Evolutionary conservation across 2,797 vertebrate genomes (phyloP).

Genomic region (Molossus alvarezi): DNA sequence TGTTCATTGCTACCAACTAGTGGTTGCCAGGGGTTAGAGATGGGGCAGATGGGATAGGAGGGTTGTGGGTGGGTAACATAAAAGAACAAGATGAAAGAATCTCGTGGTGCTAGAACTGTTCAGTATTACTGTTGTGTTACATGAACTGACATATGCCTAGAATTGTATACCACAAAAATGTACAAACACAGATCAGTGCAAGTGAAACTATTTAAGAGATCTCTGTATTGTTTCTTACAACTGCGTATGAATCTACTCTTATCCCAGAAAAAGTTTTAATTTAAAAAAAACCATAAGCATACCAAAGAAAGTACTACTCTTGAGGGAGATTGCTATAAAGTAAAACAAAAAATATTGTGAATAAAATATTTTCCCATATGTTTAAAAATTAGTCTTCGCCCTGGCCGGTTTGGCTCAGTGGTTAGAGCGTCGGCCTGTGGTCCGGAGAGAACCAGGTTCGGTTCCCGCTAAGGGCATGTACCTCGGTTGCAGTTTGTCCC

Average conservation of each 20-base stretch:
- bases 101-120: background rate
- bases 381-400: conserved; percentile 34
- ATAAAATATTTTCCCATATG: conserved; percentile 30
- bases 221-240: background rate
- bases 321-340: background rate
- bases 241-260: background rate
- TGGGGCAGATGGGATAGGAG: background rate
- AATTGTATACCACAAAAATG: background rate
- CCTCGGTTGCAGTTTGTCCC: too few species aligned
- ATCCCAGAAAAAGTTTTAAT: background rate
- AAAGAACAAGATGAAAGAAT: background rate
- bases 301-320: background rate
- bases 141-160: background rate
- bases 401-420: too few species aligned
- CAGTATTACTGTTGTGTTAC: background rate
- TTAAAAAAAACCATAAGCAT: background rate
- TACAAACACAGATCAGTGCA: background rate
- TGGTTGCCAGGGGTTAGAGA: background rate
- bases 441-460: too few species aligned
- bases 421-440: too few species aligned
- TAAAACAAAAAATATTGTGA: conserved; percentile 29
- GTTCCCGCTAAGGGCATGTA: too few species aligned
- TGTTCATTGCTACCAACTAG: background rate
- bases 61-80: too few species aligned
- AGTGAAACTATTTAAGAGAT: background rate